A percentile compares a stretch with the other conserved stretches of the same genome.
phyloP scores from a whole-genome alignment of 2,113 vertebrate species.

The Chauna torquata region DNA sequence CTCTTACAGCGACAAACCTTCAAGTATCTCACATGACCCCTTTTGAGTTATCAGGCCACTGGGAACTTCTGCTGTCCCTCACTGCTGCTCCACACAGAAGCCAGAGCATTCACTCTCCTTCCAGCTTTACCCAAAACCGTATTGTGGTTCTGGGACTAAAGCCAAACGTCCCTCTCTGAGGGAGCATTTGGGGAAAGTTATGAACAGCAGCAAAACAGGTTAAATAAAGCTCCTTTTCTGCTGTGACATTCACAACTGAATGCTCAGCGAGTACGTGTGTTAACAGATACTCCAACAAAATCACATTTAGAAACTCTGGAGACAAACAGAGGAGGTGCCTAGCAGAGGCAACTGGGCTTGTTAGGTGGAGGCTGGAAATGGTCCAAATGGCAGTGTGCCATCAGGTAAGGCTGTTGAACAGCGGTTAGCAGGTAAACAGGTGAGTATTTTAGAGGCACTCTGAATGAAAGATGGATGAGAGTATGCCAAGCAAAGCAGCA shows the following conservation, averaged over 20 bases:
- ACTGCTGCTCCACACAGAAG: neutral
- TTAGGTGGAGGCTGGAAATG: neutral
- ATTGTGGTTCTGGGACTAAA: neutral
- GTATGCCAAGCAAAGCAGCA: neutral
- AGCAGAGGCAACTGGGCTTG: neutral
- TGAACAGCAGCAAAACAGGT: neutral
- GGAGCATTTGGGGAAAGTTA: neutral
- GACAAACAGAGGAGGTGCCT: neutral
- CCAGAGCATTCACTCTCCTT: neutral
- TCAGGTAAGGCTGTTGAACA: fast-evolving
- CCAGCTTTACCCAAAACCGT: neutral
- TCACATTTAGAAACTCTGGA: neutral
- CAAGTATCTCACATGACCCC: neutral
- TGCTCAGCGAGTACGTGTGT: neutral
- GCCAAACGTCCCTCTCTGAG: neutral
- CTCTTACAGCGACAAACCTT: neutral
- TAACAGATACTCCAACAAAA: neutral
- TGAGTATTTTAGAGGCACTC: neutral
- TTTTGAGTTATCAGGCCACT: neutral
- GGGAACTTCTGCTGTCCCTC: neutral
- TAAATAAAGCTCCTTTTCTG: neutral
- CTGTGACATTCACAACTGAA: neutral
- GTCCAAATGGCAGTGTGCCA: neutral
- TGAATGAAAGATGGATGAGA: neutral
- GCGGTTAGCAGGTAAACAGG: neutral